Base-by-base conservation (phyloP, 2,113 vertebrate species). In the Desmodus rotundus region DNA sequence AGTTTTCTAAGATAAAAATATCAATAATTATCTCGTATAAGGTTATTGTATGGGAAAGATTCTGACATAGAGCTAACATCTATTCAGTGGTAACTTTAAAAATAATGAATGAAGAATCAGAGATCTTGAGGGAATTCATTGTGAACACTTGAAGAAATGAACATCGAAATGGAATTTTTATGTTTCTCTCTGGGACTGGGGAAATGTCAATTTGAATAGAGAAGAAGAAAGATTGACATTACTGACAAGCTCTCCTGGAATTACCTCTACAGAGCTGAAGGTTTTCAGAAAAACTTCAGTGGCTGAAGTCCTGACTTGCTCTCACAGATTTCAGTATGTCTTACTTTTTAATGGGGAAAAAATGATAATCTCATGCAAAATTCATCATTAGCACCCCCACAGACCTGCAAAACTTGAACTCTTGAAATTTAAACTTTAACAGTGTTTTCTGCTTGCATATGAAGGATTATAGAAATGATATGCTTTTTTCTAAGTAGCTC, bases 1-100 rank as follows among this genome's bases (percentile, higher is more conserved):
- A 24, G 47, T 56, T 93, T 91, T 95, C 54, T 82, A 41, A 90
- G 92, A 70, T 70, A 86, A 85, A 86, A 91, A 85, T 87, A 76
- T 76, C 50, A 81, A 50, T 36, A 80, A 43, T 43, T 33, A 86
- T 77, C 26, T 56, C n/a, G 5, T 36, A 16, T 20, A 94, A 10
- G 13, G 9, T 93, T 89, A 43, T 41, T 74, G 7, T 70, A 2
- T 54, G 28, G 20, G 43, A 14, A 89, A 11, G 26, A 91, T 84
- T 72, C 45, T 68, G 22, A 81, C 50, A 81, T 26, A 47, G 1
- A 76, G n/a, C 19, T 78, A 95, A 78, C 22, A 93, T 20, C 43
- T 12, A 7, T 56, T 73, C 72, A 73, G 52, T 70, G 15, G 17
- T 73, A 72, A 95, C 45, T 70, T 91, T 56, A 83, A 86, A 91